Evolutionary conservation across 2,888 invertebrate genomes (phyloP).

Genomic region (Nephrotoma flavescens): DNA sequence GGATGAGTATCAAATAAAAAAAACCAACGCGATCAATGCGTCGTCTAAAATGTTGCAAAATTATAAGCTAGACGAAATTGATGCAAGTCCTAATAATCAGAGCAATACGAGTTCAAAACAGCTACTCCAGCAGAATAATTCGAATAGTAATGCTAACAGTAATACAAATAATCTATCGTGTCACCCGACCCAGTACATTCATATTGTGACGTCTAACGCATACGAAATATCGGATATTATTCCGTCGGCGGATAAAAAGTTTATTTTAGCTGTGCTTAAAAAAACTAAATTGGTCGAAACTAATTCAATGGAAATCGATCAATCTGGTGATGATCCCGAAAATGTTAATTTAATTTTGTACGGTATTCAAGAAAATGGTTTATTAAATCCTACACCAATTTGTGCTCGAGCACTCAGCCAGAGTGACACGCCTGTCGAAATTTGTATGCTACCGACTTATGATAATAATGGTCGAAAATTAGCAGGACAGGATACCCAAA

Average conservation of each 20-base stretch:
- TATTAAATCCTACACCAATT: constrained; percentile 42
- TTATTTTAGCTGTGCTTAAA: constrained; percentile 42
- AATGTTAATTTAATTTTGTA: constrained; percentile 10
- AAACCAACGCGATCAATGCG: neutral
- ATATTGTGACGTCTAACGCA: constrained; percentile 34
- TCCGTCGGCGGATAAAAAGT: constrained; percentile 47
- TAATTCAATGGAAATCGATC: neutral
- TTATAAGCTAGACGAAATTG: neutral
- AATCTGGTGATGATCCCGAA: neutral
- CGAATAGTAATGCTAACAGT: constrained; percentile 32
- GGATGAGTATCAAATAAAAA: neutral
- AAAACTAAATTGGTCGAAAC: constrained; percentile 12
- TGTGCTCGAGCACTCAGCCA: constrained; percentile 43
- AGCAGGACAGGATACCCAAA: constrained; percentile 21
- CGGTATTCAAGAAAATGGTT: constrained; percentile 12
- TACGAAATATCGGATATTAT: constrained; percentile 41
- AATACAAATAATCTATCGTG: constrained; percentile 28
- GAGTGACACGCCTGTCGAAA: constrained; percentile 52
- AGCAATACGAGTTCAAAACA: neutral
- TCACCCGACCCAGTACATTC: constrained; percentile 41
- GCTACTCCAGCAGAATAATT: constrained; percentile 17
- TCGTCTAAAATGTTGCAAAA: neutral
- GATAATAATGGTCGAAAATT: constrained; percentile 28
- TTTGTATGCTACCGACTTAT: constrained; percentile 47
- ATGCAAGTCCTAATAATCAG: neutral